Evolutionary conservation across 2,113 vertebrate species (phyloP).

Genomic region (Excalfactoria chinensis): DNA sequence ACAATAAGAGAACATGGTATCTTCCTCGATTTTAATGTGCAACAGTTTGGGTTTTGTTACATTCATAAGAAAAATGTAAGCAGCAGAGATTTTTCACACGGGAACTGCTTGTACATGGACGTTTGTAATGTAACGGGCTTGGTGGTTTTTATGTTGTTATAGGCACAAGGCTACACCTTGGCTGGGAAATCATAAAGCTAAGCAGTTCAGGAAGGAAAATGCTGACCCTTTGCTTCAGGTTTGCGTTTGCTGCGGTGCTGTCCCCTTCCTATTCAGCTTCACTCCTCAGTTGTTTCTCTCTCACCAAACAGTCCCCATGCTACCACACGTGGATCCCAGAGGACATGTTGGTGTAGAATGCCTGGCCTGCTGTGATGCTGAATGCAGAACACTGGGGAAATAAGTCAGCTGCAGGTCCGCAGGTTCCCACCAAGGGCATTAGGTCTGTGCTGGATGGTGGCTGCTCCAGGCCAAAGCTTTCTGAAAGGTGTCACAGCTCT

Average conservation of each 20-base stretch:
- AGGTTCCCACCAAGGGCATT: not conserved
- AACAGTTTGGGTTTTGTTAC: slow-evolving; percentile 11
- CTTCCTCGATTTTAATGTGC: not conserved
- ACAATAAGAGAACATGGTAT: not conserved
- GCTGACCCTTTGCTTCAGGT: not conserved
- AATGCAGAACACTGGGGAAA: not conserved
- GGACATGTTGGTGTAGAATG: not conserved
- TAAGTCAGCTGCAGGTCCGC: not conserved
- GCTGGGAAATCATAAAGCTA: not conserved
- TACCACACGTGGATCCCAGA: not conserved
- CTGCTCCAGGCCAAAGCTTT: not conserved
- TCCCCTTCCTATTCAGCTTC: not conserved
- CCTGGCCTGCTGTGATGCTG: not conserved
- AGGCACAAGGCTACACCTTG: not conserved
- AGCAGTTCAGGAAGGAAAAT: not conserved
- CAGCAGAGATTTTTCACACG: not conserved
- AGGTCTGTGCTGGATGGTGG: not conserved
- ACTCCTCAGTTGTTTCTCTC: not conserved
- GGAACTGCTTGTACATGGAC: not conserved
- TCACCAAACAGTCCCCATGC: not conserved
- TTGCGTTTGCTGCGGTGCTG: not conserved
- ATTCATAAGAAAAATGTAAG: slow-evolving; percentile 30
- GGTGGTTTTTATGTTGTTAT: not conserved
- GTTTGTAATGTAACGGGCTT: not conserved
- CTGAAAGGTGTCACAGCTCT: not conserved